Evolutionary conservation across 2,797 vertebrate genomes (phyloP).

Genomic region (Propithecus deckenii): DNA sequence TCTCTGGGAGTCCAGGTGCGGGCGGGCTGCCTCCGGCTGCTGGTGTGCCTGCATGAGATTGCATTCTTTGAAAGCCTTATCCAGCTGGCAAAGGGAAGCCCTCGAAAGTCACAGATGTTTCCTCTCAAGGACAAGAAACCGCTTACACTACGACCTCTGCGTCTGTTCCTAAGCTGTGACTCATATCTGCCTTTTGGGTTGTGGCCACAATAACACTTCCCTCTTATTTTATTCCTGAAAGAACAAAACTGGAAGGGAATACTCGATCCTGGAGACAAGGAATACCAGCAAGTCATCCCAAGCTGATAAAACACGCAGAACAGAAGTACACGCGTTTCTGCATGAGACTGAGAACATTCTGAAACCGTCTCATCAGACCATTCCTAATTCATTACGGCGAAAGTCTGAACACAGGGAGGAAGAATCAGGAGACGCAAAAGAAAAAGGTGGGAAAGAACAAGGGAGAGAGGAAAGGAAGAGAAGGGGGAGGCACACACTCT

Average conservation of each 20-base stretch:
- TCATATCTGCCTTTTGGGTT: constrained; percentile 47
- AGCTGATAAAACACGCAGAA: constrained; percentile 47
- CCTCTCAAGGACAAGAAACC: constrained; percentile 2
- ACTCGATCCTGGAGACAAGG: constrained; percentile 29
- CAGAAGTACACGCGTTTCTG: background rate
- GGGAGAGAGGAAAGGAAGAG: background rate
- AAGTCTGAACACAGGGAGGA: background rate
- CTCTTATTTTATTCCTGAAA: constrained; percentile 59
- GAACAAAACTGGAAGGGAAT: constrained; percentile 48
- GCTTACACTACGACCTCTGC: background rate
- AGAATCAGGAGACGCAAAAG: background rate
- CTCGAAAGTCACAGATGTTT: constrained; percentile 50
- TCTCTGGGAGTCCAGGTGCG: background rate
- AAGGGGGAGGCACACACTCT: background rate
- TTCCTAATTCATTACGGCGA: background rate
- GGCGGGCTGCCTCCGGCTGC: rapidly evolving
- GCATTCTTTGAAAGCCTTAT: background rate
- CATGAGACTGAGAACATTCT: constrained; percentile 32
- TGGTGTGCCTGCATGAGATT: background rate
- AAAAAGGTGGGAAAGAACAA: background rate
- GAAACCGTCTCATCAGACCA: background rate
- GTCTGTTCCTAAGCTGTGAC: background rate
- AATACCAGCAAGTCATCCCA: background rate
- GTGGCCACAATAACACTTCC: background rate
- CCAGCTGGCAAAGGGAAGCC: constrained; percentile 36